Percentiles rank a stretch among this genome's conserved stretches.
Evolutionary conservation across 2,888 invertebrate genomes (phyloP).

Genomic region (Microchrysa polita): DNA sequence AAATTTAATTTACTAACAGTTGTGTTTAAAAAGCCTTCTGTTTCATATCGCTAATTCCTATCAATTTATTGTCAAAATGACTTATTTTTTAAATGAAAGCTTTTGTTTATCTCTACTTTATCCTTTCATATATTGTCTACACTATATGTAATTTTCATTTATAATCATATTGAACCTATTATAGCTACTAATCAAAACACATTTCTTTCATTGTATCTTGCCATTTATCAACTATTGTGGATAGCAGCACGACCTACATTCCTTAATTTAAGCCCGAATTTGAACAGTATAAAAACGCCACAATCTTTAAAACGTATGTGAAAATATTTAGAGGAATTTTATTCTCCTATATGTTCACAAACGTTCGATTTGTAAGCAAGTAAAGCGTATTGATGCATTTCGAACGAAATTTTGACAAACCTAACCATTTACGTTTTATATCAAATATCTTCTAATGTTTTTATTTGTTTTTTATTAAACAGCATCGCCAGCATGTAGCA

Average conservation of each 20-base stretch:
- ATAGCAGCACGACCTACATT: constrained; percentile 98
- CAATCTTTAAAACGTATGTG: constrained; percentile 91
- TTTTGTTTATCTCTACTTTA: too few species aligned
- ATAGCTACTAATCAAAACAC: constrained; percentile 30
- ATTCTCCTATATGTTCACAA: neutral
- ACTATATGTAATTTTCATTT: constrained; percentile 2
- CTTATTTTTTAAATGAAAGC: too few species aligned
- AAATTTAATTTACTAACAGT: too few species aligned
- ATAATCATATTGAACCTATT: constrained; percentile 3
- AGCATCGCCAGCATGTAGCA: constrained; percentile 87
- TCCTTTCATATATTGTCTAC: constrained; percentile 7
- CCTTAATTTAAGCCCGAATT: constrained; percentile 96
- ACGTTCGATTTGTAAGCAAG: constrained; percentile 1
- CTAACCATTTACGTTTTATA: too few species aligned
- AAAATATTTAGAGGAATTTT: constrained; percentile 52
- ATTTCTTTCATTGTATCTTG: neutral
- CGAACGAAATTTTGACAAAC: neutral
- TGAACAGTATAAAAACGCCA: constrained; percentile 89
- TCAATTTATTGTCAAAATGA: too few species aligned
- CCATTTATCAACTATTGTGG: constrained; percentile 51
- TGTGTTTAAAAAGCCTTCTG: too few species aligned
- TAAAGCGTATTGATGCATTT: neutral
- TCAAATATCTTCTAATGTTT: neutral
- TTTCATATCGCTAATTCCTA: too few species aligned
- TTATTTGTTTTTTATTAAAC: constrained; percentile 24